These are phyloP conservation scores for Alauda arvensis DNA, from an alignment of 2,797 vertebrate species.

Conservation along the genomic window DNA sequence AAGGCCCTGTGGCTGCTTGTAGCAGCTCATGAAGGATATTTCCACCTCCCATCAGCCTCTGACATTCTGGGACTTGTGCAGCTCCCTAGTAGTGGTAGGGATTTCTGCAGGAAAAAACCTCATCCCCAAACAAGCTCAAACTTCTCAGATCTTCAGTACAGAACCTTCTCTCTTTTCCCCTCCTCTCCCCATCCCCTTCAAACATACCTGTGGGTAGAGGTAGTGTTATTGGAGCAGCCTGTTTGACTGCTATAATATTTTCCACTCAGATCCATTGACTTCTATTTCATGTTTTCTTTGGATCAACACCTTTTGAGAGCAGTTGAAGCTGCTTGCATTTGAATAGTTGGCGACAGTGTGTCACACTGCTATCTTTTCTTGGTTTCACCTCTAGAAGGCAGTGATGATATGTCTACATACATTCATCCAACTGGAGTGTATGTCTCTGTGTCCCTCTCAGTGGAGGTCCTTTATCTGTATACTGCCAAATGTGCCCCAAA, in stretches of 20 bases:
- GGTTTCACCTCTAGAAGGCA: constrained; percentile 61
- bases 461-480: background rate
- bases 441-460: background rate
- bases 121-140: constrained; percentile 5
- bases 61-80: background rate
- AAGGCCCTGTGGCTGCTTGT: background rate
- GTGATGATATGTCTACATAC: background rate
- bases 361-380: constrained; percentile 41
- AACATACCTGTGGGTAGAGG: constrained; percentile 68
- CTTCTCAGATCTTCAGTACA: constrained; percentile 42
- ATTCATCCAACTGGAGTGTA: background rate
- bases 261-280: constrained; percentile 62
- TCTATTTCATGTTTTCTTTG: constrained; percentile 64
- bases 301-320: constrained; percentile 47
- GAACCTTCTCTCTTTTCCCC: constrained; percentile 47
- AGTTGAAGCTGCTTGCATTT: constrained; percentile 26
- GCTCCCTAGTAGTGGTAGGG: background rate
- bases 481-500: background rate
- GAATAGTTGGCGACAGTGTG: constrained; percentile 39
- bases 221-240: constrained; percentile 65
- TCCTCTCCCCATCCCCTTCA: constrained; percentile 38
- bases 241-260: constrained; percentile 65
- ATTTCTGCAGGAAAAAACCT: constrained; percentile 33
- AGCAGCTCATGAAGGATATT: background rate
- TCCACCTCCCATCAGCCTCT: background rate